phyloP scores from a whole-genome alignment of 2,797 vertebrate genomes.

The Malacoctenus gilli region DNA sequence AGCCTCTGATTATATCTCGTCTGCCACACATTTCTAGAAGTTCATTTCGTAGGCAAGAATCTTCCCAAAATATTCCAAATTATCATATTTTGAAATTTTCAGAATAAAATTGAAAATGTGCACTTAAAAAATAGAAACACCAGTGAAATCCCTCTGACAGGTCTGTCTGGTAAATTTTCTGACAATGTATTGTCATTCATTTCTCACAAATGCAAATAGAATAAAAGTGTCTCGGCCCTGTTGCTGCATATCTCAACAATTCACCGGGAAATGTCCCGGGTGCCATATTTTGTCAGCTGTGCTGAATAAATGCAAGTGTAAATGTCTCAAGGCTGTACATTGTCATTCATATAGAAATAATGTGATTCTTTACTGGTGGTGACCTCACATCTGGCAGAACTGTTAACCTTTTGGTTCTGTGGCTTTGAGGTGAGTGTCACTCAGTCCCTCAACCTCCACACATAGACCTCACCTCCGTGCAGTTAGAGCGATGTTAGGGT shows the following conservation, averaged over 20 bases:
- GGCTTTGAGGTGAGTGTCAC: slow-evolving; percentile 70
- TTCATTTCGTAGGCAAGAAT: too few species aligned
- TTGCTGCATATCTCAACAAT: slow-evolving; percentile 62
- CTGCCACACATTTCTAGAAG: too few species aligned
- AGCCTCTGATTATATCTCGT: too few species aligned
- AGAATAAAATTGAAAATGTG: slow-evolving; percentile 1
- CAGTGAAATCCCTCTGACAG: not conserved
- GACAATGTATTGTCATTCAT: slow-evolving; percentile 41
- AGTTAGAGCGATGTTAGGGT: slow-evolving; percentile 58
- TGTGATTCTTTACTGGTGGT: slow-evolving; percentile 64
- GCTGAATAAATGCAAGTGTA: slow-evolving; percentile 75
- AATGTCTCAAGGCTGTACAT: slow-evolving; percentile 73
- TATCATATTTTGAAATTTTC: too few species aligned
- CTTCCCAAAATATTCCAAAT: too few species aligned
- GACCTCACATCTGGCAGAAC: slow-evolving; percentile 73
- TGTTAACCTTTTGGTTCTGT: slow-evolving; percentile 72
- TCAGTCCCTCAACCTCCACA: slow-evolving; percentile 24
- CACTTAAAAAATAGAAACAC: not conserved
- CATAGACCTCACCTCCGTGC: slow-evolving; percentile 58
- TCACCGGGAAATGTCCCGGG: slow-evolving; percentile 55
- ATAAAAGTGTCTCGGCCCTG: slow-evolving; percentile 38
- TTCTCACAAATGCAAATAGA: slow-evolving; percentile 49
- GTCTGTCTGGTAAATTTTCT: slow-evolving; percentile 17
- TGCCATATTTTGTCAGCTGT: slow-evolving; percentile 64
- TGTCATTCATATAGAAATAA: slow-evolving; percentile 76